Evolutionary conservation across 2,888 invertebrate genomes (phyloP).

Genomic region (Polietes domitor): DNA sequence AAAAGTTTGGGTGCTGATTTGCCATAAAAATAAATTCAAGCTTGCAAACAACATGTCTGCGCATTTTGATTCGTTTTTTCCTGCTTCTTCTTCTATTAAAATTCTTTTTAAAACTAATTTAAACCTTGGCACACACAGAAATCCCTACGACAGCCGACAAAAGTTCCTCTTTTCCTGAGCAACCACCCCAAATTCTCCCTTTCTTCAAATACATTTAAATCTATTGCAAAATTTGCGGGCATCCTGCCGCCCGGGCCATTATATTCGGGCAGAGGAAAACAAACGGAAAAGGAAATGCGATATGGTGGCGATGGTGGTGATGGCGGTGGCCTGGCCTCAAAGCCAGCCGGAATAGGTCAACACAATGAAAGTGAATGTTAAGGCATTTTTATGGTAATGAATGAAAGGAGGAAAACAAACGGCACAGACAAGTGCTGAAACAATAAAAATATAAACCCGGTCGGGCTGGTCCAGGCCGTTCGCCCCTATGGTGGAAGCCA

Average conservation of each 20-base stretch:
- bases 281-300: constrained; percentile 18
- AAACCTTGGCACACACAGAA: not conserved
- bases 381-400: constrained; percentile 53
- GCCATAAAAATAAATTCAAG: constrained; percentile 35
- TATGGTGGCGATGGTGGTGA: not conserved
- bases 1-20: constrained; percentile 19
- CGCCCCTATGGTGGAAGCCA: not conserved
- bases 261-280: not conserved
- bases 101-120: constrained; percentile 40
- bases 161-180: not conserved
- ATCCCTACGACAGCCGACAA: not conserved
- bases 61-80: not conserved
- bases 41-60: constrained; percentile 16
- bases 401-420: constrained; percentile 20
- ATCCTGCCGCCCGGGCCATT: not conserved
- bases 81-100: constrained; percentile 32
- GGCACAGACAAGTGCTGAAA: constrained; percentile 52
- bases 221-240: not conserved
- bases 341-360: constrained; percentile 7
- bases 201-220: constrained; percentile 30
- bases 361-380: constrained; percentile 51
- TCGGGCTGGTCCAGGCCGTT: not conserved
- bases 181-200: not conserved
- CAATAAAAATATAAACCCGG: constrained; percentile 36
- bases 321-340: not conserved